phyloP scores from a whole-genome alignment of 1,140 invertebrate genomes.

The Tetranychus cinnabarinus region DNA sequence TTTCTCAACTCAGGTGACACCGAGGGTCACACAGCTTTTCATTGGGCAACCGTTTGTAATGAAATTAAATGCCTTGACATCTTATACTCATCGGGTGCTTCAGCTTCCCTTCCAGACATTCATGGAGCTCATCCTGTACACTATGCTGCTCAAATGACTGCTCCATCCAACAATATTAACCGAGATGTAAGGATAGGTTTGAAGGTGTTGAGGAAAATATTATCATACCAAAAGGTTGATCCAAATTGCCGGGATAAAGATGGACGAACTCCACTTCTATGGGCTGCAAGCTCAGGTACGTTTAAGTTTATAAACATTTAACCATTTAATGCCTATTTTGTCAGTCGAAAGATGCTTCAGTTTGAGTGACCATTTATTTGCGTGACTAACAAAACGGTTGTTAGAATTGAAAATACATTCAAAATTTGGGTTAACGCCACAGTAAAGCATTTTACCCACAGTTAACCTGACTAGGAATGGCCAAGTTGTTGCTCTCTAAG shows the following conservation, averaged over 20 bases:
- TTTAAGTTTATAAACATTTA: neutral
- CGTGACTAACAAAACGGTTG: too few species aligned
- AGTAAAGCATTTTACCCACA: too few species aligned
- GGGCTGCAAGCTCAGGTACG: slow-evolving; percentile 79
- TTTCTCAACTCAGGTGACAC: slow-evolving; percentile 32
- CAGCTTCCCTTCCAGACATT: slow-evolving; percentile 60
- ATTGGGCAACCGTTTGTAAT: slow-evolving; percentile 94
- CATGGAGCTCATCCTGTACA: slow-evolving; percentile 85
- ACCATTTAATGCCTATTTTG: neutral
- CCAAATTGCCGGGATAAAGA: slow-evolving; percentile 70
- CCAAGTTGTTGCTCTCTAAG: too few species aligned
- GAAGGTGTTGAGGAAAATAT: slow-evolving; percentile 12
- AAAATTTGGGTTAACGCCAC: too few species aligned
- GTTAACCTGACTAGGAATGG: too few species aligned
- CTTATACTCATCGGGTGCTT: slow-evolving; percentile 54
- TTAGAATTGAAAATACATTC: too few species aligned
- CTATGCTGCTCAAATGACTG: slow-evolving; percentile 90
- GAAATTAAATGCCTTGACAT: slow-evolving; percentile 63
- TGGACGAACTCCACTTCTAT: slow-evolving; percentile 70
- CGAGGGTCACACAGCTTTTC: slow-evolving; percentile 82
- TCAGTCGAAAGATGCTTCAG: neutral
- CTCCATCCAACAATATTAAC: slow-evolving; percentile 41
- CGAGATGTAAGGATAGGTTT: slow-evolving; percentile 17
- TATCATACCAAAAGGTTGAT: slow-evolving; percentile 29
- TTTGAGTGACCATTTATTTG: too few species aligned